These are phyloP conservation scores for Bellardia bayeri DNA, from an alignment of 2,888 invertebrate genomes.

Conservation along the genomic window DNA sequence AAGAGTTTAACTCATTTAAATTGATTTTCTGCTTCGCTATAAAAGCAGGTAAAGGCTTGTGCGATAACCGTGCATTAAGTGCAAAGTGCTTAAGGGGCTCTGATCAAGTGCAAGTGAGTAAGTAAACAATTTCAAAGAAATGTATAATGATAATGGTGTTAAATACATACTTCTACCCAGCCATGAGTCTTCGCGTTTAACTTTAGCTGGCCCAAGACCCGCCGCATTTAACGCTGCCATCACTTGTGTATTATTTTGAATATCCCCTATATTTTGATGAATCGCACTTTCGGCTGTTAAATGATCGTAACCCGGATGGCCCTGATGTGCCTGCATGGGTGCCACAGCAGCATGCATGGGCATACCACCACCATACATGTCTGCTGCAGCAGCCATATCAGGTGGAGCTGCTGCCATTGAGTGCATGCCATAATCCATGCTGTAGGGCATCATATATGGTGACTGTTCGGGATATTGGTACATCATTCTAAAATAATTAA, in stretches of 20 bases:
- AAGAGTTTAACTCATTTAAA: slow-evolving; percentile 52
- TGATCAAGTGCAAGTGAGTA: slow-evolving; percentile 27
- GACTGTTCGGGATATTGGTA: slow-evolving; percentile 83
- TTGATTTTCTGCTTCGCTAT: slow-evolving; percentile 30
- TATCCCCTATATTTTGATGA: slow-evolving; percentile 81
- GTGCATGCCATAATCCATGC: slow-evolving; percentile 83
- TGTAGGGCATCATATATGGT: slow-evolving; percentile 84
- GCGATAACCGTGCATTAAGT: slow-evolving; percentile 40
- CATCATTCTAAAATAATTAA: slow-evolving; percentile 79
- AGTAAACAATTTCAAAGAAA: neutral
- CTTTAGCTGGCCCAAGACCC: slow-evolving; percentile 80
- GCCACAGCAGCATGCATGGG: slow-evolving; percentile 79
- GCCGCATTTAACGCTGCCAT: slow-evolving; percentile 81
- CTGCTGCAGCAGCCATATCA: slow-evolving; percentile 78
- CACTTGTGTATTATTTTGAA: slow-evolving; percentile 81
- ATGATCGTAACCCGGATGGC: slow-evolving; percentile 80
- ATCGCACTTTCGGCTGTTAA: slow-evolving; percentile 80
- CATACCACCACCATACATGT: slow-evolving; percentile 81
- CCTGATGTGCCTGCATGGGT: slow-evolving; percentile 69
- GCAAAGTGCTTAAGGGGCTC: slow-evolving; percentile 33
- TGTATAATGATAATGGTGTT: neutral
- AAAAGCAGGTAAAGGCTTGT: slow-evolving; percentile 8
- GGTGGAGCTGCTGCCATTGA: slow-evolving; percentile 78
- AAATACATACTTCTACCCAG: slow-evolving; percentile 79
- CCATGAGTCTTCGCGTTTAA: slow-evolving; percentile 84